Conservation (phyloP, 2,888 invertebrate species). For the Pardosa pseudoannulata region DNA sequence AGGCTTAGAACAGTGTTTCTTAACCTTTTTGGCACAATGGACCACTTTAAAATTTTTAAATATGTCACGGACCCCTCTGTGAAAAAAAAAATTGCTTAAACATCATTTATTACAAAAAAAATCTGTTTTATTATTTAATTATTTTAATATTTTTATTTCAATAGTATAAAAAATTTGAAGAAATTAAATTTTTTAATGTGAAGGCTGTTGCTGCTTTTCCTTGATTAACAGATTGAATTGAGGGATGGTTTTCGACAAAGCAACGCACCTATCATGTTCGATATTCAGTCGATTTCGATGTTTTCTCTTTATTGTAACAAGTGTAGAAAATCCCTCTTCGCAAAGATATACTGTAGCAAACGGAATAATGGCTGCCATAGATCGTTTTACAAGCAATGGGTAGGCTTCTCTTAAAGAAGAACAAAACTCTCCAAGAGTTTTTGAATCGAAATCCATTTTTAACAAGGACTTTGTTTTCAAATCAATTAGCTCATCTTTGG, state of each 20-base stretch:
- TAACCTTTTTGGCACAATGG: conserved; percentile 36
- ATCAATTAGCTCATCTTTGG: conserved; percentile 45
- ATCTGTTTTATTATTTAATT: not conserved
- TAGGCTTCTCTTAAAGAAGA: conserved; percentile 18
- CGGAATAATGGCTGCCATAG: conserved; percentile 22
- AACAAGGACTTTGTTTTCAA: conserved; percentile 45
- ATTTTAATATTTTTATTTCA: not conserved
- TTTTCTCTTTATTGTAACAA: conserved; percentile 17
- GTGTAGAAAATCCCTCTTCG: conserved; percentile 9
- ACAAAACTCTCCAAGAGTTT: not conserved
- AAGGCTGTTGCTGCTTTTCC: conserved; percentile 22
- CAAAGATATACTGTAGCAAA: conserved; percentile 17
- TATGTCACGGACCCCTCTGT: conserved; percentile 54
- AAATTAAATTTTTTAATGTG: conserved; percentile 19
- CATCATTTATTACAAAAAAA: conserved; percentile 8
- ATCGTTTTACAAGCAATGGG: conserved; percentile 14
- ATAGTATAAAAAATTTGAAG: conserved; percentile 15
- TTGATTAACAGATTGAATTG: conserved; percentile 19
- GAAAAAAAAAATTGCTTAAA: conserved; percentile 37
- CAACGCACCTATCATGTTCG: conserved; percentile 10
- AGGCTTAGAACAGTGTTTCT: conserved; percentile 14
- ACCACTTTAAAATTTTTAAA: conserved; percentile 51
- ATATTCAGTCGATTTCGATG: conserved; percentile 18
- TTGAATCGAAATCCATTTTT: conserved; percentile 25
- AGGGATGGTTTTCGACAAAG: conserved; percentile 21